Evolutionary conservation across 2,888 invertebrate genomes (phyloP).

Genomic region (Hemistola chrysoprasaria): DNA sequence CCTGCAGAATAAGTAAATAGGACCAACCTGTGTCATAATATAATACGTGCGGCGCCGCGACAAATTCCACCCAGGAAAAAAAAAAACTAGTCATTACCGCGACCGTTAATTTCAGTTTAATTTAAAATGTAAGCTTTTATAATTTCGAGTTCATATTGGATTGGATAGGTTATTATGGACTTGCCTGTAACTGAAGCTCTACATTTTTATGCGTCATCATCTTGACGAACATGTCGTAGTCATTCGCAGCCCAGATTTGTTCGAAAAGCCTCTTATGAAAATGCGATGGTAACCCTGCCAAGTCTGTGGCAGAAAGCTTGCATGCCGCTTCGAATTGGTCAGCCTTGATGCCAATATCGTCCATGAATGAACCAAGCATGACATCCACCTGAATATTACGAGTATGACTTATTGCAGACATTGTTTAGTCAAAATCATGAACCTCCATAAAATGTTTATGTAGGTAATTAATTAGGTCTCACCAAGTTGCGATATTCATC

Average conservation of each 20-base stretch:
- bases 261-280: slow-evolving; percentile 84
- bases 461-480: slow-evolving; percentile 25
- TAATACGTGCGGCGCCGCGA: too few relatives aligned
- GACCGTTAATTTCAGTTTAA: too few relatives aligned
- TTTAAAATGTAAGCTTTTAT: too few relatives aligned
- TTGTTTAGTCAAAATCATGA: too few relatives aligned
- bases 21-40: too few relatives aligned
- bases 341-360: slow-evolving; percentile 93
- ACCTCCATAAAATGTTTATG: too few relatives aligned
- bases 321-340: slow-evolving; percentile 94
- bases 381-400: slow-evolving; percentile 86
- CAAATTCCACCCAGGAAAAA: too few relatives aligned
- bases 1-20: too few relatives aligned
- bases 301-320: slow-evolving; percentile 67
- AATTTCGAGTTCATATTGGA: too few relatives aligned
- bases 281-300: slow-evolving; percentile 78
- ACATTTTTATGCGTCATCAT: slow-evolving; percentile 97
- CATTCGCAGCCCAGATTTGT: slow-evolving; percentile 96
- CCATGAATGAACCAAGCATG: slow-evolving; percentile 95
- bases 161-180: too few relatives aligned
- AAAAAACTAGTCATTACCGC: too few relatives aligned
- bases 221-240: slow-evolving; percentile 92
- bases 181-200: slow-evolving; percentile 89
- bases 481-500: slow-evolving; percentile 94
- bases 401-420: background rate